phyloP scores from a whole-genome alignment of 2,797 vertebrate species.

The Bucorvus abyssinicus region DNA sequence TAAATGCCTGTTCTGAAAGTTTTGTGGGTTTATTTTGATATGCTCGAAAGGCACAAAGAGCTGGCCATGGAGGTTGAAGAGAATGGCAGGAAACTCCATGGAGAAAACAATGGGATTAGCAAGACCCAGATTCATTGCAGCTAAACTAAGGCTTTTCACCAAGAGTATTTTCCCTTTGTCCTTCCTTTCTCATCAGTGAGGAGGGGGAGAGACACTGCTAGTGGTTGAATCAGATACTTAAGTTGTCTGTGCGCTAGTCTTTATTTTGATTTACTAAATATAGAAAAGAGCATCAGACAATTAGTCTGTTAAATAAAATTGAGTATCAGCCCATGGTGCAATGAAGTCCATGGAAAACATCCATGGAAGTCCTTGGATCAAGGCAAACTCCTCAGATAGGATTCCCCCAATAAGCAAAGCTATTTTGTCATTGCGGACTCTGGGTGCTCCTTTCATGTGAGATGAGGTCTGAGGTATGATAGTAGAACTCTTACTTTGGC shows the following conservation, averaged over 20 bases:
- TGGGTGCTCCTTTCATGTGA: not conserved
- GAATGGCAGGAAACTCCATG: not conserved
- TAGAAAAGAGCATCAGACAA: not conserved
- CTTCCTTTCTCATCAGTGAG: not conserved
- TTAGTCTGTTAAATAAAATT: not conserved
- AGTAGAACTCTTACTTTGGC: not conserved
- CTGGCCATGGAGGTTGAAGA: not conserved
- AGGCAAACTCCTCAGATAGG: accelerated
- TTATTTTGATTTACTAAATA: not conserved
- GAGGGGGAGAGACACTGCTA: not conserved
- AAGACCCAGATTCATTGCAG: not conserved
- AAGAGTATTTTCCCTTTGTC: not conserved
- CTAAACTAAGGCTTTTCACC: not conserved
- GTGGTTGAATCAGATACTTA: not conserved
- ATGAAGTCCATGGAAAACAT: not conserved
- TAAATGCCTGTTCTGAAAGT: not conserved
- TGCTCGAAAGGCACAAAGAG: not conserved
- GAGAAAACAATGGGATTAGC: not conserved
- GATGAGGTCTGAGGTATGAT: not conserved
- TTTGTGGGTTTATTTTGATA: not conserved
- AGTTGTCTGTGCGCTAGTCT: not conserved
- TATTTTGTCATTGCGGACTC: not conserved
- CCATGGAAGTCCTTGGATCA: not conserved
- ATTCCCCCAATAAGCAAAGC: not conserved
- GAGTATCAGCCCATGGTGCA: not conserved